Evolutionary conservation across 2,888 invertebrate species (phyloP).

Genomic region (Drosophila nr. perissopoda): DNA sequence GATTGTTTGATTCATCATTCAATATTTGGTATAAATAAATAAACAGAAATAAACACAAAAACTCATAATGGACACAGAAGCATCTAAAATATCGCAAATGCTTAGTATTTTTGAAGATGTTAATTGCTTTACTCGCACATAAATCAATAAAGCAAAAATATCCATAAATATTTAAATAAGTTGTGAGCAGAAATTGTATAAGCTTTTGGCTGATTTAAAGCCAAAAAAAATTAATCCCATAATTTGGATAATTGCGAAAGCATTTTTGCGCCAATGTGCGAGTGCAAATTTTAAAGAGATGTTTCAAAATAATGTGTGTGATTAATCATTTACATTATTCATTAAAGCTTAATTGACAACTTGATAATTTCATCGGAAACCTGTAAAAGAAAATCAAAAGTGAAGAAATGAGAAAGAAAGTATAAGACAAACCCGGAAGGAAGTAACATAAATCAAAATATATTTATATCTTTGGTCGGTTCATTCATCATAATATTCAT

Average conservation of each 20-base stretch:
- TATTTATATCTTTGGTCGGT: constrained; percentile 46
- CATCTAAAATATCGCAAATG: not conserved
- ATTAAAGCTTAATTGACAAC: constrained; percentile 33
- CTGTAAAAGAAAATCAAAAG: constrained; percentile 15
- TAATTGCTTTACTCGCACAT: not conserved
- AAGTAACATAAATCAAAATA: constrained; percentile 11
- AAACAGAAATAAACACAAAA: not conserved
- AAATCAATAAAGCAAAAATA: constrained; percentile 25
- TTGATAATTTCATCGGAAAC: constrained; percentile 33
- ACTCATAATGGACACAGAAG: not conserved
- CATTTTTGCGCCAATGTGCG: constrained; percentile 37
- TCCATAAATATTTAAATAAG: constrained; percentile 14
- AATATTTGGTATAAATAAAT: not conserved
- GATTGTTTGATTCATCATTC: not conserved
- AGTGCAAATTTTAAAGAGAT: constrained; percentile 7
- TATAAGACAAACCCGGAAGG: constrained; percentile 35
- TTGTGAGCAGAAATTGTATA: constrained; percentile 14
- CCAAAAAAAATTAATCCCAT: constrained; percentile 15
- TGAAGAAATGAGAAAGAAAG: constrained; percentile 6
- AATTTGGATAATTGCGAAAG: constrained; percentile 3
- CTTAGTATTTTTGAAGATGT: not conserved
- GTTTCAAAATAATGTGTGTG: constrained; percentile 13
- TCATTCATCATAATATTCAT: constrained; percentile 50
- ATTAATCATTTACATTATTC: constrained; percentile 10
- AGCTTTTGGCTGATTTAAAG: constrained; percentile 18